Base-by-base conservation (phyloP, 1,140 invertebrate species). In the Eupristina koningsbergeri region DNA sequence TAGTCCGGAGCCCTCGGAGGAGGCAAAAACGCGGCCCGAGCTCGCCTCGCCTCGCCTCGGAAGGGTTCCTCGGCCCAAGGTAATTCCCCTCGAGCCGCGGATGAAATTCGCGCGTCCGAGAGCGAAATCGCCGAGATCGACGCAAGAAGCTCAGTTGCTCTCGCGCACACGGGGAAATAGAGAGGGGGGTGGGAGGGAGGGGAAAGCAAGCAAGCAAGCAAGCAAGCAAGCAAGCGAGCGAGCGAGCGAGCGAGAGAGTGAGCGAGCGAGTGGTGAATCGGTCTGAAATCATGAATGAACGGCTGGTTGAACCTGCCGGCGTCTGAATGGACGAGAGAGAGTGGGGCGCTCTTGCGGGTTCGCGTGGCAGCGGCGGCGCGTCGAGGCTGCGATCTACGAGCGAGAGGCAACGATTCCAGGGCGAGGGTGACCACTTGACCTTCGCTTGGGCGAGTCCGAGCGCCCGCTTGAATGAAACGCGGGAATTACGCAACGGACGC, bases 391-490 rank as follows among this genome's bases (percentile, higher is more conserved):
- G 41, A 45, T 15, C 13, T 19, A 58, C 29, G 63, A 71, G 5
- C 29, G 74, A 7, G 15, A 45, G 1, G 74, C 39, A 45, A 45
- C 41, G 41, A 45, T 45, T 53, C 1, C 6, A 47, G 29, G 86
- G 87, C 77, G 86, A 85, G 85, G 87, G 86, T 89, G 90, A 91
- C 89, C 89, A 90, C 89, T 91, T 92, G 91, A 92, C 91, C 91
- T 92, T 92, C 91, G 90, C 84, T 86, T 87, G 88, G 41, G 88
- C 53, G 53, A 58, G 22, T 58, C 22, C 22, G 7, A 86, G 85
- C 86, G 89, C 86, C 5, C n/a, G 69, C 41, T 88, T 91, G 90
- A 92, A 92, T 92, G 91, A 92, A 92, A 91, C 88, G 87, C 74
- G 80, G 83, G 81, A 86, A 71, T 91, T 90, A 91, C 90, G 91